Evolutionary conservation across 1,140 invertebrate species (phyloP), one percentile per base, ranked within the genome.

Genomic region (Chionoecetes opilio): DNA sequence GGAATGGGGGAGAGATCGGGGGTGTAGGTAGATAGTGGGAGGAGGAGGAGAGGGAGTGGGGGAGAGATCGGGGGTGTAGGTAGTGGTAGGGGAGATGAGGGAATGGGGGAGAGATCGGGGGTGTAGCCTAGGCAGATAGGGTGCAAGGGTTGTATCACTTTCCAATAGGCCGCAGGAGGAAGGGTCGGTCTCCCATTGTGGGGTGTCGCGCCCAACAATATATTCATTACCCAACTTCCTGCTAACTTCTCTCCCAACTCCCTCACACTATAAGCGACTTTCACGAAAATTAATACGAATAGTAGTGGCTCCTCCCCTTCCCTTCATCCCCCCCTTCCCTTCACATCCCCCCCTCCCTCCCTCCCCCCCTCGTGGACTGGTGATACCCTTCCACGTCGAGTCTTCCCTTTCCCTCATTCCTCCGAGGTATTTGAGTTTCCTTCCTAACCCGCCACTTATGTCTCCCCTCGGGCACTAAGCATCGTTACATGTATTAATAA

Each of bases 141-240:
- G 21, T 26, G 63, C 63, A 5, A 5, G n/a, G 63, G 63, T 17
- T 75, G n/a, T 75, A 75, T 75, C 63, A 75, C 63, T 75, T n/a
- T 75, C 63, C 63, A n/a, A 75, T 75, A 75, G 63, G 63, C 63
- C 63, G 46, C 63, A 11, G 21, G 3, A 75, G 63, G 63, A 75
- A 75, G 63, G 63, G 21, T 75, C 63, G n/a, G n/a, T n/a, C n/a
- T 26, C 32, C 84, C 84, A 86, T 86, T 86, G 84, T 86, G 84
- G 84, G 84, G 29, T 38, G 32, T 86, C 84, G 84, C 35, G 29
- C 8, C 84, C 84, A 86, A 86, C 84, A 86, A 86, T 86, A 38
- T 86, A 86, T 86, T 86, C 84, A 86, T 86, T 86, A 34, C 31
- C 84, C 35, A 86, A 86, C 84, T 86, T 86, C 84, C 17, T 86